These are phyloP conservation scores for Alligator mississippiensis DNA, from an alignment of 2,113 vertebrate genomes.

Conservation along the genomic window DNA sequence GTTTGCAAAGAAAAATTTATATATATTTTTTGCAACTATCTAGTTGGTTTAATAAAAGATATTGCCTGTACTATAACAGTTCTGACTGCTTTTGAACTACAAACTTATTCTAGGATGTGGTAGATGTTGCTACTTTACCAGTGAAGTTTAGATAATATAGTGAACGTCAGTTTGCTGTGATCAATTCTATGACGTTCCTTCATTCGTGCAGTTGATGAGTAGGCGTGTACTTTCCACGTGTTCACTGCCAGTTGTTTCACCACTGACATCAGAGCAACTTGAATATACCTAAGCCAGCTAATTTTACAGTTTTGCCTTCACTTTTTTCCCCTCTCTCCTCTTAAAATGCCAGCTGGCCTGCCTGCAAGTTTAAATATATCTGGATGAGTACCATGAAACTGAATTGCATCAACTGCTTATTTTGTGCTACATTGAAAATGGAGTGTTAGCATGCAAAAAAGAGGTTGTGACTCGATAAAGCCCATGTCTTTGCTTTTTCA, in stretches of 20 bases:
- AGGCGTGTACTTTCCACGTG: too few species aligned
- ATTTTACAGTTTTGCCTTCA: not conserved
- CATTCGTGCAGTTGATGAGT: too few species aligned
- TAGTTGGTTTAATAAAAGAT: too few species aligned
- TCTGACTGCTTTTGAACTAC: constrained; percentile 1
- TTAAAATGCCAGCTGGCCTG: not conserved
- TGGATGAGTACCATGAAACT: not conserved
- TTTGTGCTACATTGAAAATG: not conserved
- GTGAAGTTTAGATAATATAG: not conserved
- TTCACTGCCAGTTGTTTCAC: not conserved
- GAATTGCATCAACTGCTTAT: rapidly evolving
- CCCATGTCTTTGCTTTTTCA: not conserved
- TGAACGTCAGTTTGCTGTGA: not conserved
- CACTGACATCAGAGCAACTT: not conserved
- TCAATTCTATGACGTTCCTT: too few species aligned
- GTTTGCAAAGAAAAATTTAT: too few species aligned
- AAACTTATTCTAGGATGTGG: rapidly evolving
- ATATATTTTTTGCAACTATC: too few species aligned
- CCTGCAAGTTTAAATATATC: not conserved
- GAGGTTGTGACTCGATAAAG: not conserved
- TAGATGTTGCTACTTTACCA: not conserved
- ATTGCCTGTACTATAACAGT: too few species aligned
- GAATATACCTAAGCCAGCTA: not conserved
- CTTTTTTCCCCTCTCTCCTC: rapidly evolving
- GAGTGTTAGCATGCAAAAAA: not conserved